Evolutionary conservation across 2,888 invertebrate species (phyloP), one percentile per base, ranked within the genome.

Genomic region (Campaea margaritaria): DNA sequence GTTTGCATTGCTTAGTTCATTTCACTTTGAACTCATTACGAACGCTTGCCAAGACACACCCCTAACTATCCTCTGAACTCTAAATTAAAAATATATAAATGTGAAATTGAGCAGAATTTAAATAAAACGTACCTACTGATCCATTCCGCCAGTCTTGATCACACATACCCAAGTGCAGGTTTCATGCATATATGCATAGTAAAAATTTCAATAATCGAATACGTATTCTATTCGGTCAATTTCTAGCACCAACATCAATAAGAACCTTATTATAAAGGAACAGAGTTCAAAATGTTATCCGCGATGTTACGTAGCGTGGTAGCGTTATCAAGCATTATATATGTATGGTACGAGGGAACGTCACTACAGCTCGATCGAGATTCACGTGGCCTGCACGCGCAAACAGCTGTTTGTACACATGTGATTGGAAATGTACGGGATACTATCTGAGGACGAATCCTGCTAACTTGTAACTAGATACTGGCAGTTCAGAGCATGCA

Each of bases 371-470:
- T 63, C 72, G 78, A 76, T 78, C 79, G 73, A 63, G 74, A 77
- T 79, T 79, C 86, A 86, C 83, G 83, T 74, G 77, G 67, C 67
- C 73, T 72, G 72, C 82, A 83, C 83, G 83, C 77, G 75, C 79
- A 72, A 76, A 78, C 84, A 81, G 81, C 82, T 85, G 85, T 81
- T 78, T 74, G 65, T 72, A 62, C 76, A 77, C 76, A 78, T 74
- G 75, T 67, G 72, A 78, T 77, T 72, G 70, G 73, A 76, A 79
- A 67, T 60, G 45, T 51, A 59, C 63, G 68, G 72, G 67, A 70
- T 46, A 72, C 67, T 70, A 73, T 74, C 65, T 62, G 41, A 47
- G 21, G 41, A 57, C 47, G 45, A 57, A 39, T 50, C 38, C 11
- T n/a, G 21, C 28, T 14, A 42, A 11, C 16, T 48, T 31, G 21